phyloP scores from a whole-genome alignment of 2,888 invertebrate genomes.

The Watsonalla binaria region DNA sequence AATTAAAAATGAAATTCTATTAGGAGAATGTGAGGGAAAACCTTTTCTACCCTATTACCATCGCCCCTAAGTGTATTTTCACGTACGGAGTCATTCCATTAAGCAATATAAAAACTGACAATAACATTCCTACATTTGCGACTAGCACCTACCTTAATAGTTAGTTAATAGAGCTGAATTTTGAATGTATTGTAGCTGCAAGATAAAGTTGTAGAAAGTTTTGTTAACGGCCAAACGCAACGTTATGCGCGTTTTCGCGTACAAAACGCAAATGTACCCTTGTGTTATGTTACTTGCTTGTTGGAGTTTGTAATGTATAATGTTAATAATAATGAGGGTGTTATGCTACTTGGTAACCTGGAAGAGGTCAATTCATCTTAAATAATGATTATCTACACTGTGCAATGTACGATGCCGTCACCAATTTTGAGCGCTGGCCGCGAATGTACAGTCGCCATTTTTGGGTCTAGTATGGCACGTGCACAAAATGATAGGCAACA shows the following conservation, averaged over 20 bases:
- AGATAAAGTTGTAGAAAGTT: not conserved
- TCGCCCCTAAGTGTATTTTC: not conserved
- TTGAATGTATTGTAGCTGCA: not conserved
- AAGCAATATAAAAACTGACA: not conserved
- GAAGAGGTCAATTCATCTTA: no score
- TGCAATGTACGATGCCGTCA: no score
- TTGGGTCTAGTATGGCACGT: no score
- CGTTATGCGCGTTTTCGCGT: not conserved
- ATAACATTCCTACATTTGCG: not conserved
- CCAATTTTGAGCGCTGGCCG: no score
- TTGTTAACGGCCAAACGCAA: not conserved
- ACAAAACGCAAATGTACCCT: not conserved
- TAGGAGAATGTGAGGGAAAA: not conserved
- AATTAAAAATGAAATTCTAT: not conserved
- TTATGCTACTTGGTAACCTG: not conserved
- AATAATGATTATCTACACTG: no score
- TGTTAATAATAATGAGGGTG: not conserved
- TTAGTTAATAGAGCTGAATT: not conserved
- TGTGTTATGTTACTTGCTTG: not conserved
- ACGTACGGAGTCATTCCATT: not conserved
- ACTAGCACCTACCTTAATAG: not conserved
- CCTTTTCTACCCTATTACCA: not conserved
- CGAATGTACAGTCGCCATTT: no score
- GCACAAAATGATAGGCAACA: no score
- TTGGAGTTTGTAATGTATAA: not conserved